Percentiles rank a stretch among this genome's conserved stretches.
Evolutionary conservation across 2,797 vertebrate species (phyloP).

Genomic region (Lindbergichthys nudifrons): DNA sequence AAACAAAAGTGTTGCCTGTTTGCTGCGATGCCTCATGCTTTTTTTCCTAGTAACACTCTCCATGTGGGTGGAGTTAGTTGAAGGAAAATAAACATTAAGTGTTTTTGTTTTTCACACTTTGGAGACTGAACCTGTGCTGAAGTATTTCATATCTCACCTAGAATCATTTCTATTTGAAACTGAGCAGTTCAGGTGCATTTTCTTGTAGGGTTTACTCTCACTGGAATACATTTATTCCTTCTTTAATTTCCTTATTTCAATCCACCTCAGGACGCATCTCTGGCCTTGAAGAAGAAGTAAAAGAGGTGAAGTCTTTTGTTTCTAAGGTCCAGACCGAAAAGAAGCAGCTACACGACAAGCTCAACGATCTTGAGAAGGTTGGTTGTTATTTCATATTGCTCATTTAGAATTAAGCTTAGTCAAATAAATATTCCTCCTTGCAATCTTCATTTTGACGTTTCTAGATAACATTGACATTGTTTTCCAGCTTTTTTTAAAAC

Average conservation of each 20-base stretch:
- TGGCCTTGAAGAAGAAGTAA: conserved; percentile 90
- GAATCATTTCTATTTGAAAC: conserved; percentile 7
- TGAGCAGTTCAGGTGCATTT: conserved; percentile 18
- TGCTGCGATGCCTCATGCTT: conserved; percentile 33
- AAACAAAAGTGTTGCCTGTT: conserved; percentile 68
- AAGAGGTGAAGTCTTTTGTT: conserved; percentile 86
- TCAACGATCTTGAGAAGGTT: conserved; percentile 93
- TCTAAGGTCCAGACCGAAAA: conserved; percentile 89
- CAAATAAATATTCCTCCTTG: neutral
- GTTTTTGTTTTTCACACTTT: conserved; percentile 53
- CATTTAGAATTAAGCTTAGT: neutral
- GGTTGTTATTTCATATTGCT: neutral
- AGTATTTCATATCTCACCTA: conserved; percentile 33
- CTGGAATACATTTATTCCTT: neutral
- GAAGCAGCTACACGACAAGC: conserved; percentile 90
- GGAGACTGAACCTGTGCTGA: conserved; percentile 26
- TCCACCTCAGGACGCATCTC: conserved; percentile 85
- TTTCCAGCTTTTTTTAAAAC: neutral
- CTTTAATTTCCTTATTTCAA: neutral
- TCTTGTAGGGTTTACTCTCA: conserved; percentile 11
- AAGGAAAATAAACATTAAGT: conserved; percentile 55
- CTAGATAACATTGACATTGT: neutral
- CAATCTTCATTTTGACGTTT: neutral
- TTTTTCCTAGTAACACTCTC: conserved; percentile 32
- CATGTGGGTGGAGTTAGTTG: conserved; percentile 57